A percentile compares a stretch with the other conserved stretches of the same genome.
These are phyloP conservation scores for Brachirus orientalis DNA, from an alignment of 2,113 vertebrate genomes.

Conservation along the genomic window DNA sequence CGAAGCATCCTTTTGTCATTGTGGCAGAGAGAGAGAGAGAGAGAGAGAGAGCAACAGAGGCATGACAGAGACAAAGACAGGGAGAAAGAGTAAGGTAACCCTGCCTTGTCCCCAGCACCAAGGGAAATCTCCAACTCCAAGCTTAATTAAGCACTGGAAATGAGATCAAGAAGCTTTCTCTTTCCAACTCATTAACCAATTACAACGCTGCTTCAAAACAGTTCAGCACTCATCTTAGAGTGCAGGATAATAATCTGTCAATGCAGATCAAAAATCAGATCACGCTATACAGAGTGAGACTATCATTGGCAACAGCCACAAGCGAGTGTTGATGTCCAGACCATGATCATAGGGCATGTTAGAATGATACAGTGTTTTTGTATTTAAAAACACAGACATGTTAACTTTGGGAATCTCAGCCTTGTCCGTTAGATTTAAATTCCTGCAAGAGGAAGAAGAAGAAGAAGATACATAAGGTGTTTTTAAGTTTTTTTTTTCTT, in stretches of 20 bases:
- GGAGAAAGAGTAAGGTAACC: slow-evolving; percentile 63
- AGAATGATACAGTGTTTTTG: background rate
- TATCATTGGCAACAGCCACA: slow-evolving; percentile 17
- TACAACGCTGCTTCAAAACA: slow-evolving; percentile 77
- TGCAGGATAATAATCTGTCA: slow-evolving; percentile 74
- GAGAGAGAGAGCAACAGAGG: slow-evolving; percentile 33
- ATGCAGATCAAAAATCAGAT: slow-evolving; percentile 73
- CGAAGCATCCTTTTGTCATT: slow-evolving; percentile 72
- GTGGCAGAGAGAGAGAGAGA: slow-evolving; percentile 44
- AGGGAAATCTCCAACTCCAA: slow-evolving; percentile 79
- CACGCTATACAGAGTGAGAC: slow-evolving; percentile 15
- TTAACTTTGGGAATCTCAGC: background rate
- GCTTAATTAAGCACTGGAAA: slow-evolving; percentile 83
- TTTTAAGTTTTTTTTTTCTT: too few relatives aligned
- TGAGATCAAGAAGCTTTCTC: slow-evolving; percentile 82
- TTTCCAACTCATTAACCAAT: slow-evolving; percentile 83
- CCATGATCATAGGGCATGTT: background rate
- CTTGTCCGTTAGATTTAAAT: too few relatives aligned
- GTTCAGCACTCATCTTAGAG: slow-evolving; percentile 61
- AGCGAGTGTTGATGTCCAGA: slow-evolving; percentile 17
- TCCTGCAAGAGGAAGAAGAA: too few relatives aligned
- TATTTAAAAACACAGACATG: background rate
- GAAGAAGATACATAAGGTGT: background rate
- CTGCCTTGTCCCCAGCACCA: slow-evolving; percentile 69
- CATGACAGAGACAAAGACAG: slow-evolving; percentile 47